These are phyloP conservation scores for Acyrthosiphon pisum DNA, from an alignment of 1,140 invertebrate genomes.

Conservation along the genomic window DNA sequence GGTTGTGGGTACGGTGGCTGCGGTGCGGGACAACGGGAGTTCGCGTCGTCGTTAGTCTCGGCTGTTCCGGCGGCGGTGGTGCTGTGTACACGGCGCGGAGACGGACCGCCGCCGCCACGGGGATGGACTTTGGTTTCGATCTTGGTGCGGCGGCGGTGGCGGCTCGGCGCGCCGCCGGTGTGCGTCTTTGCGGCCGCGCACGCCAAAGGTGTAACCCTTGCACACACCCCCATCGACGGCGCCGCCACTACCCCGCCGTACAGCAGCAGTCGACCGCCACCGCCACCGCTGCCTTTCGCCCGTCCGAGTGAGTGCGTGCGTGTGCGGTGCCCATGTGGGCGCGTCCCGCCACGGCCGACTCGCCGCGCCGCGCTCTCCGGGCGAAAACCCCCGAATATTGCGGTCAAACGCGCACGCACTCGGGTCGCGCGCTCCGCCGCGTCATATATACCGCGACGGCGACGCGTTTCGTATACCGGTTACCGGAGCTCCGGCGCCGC, in stretches of 20 bases:
- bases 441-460: not conserved
- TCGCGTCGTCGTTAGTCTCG: conserved; percentile 20
- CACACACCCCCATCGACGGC: not conserved
- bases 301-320: conserved; percentile 46
- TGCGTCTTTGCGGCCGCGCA: conserved; percentile 55
- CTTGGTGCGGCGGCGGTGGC: conserved; percentile 41
- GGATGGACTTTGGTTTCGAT: conserved; percentile 54
- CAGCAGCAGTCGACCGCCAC: not conserved
- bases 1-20: not conserved
- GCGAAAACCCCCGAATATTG: conserved; percentile 51
- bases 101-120: conserved; percentile 60
- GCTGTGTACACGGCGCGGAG: conserved; percentile 26
- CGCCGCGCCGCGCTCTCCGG: conserved; percentile 32
- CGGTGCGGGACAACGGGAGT: not conserved
- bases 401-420: conserved; percentile 48
- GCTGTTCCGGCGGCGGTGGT: not conserved
- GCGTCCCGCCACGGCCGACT: conserved; percentile 38
- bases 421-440: conserved; percentile 22
- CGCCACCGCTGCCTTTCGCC: not conserved
- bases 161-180: conserved; percentile 38
- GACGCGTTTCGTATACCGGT: conserved; percentile 19
- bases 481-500: conserved; percentile 18
- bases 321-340: conserved; percentile 50
- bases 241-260: not conserved
- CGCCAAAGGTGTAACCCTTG: conserved; percentile 54